phyloP scores from a whole-genome alignment of 2,888 invertebrate species.

The Hofmannophila pseudospretella region DNA sequence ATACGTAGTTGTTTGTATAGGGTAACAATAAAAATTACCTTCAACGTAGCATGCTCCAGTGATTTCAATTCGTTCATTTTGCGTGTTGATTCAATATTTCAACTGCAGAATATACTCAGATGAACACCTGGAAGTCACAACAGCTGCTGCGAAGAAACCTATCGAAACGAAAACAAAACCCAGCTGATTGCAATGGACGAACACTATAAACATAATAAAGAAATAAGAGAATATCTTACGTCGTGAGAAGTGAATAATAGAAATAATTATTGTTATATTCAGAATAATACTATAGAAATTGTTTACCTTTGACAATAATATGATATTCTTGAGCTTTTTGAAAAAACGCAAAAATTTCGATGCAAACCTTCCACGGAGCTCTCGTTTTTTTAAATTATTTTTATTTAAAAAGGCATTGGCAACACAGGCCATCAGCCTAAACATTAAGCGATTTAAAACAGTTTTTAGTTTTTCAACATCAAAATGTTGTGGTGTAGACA shows the following conservation, averaged over 20 bases:
- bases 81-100: slow-evolving; percentile 14
- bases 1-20: neutral
- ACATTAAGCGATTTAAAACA: too few relatives aligned
- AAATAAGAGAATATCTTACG: neutral
- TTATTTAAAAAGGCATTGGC: too few relatives aligned
- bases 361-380: too few relatives aligned
- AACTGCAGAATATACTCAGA: slow-evolving; percentile 10
- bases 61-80: slow-evolving; percentile 95
- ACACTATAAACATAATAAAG: slow-evolving; percentile 12
- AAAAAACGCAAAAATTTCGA: neutral
- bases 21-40: slow-evolving; percentile 76
- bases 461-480: too few relatives aligned
- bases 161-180: slow-evolving; percentile 66
- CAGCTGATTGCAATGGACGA: slow-evolving; percentile 51
- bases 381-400: too few relatives aligned
- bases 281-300: neutral
- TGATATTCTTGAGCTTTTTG: neutral
- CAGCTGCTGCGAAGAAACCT: slow-evolving; percentile 18
- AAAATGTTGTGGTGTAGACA: too few relatives aligned
- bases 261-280: slow-evolving; percentile 4
- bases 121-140: slow-evolving; percentile 15
- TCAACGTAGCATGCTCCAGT: slow-evolving; percentile 96
- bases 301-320: neutral
- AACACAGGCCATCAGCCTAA: too few relatives aligned
- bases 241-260: too few relatives aligned